A percentile compares a stretch with the other conserved stretches of the same genome.
Conservation (phyloP, 2,797 vertebrate genomes). For the Brachymystax lenok region DNA sequence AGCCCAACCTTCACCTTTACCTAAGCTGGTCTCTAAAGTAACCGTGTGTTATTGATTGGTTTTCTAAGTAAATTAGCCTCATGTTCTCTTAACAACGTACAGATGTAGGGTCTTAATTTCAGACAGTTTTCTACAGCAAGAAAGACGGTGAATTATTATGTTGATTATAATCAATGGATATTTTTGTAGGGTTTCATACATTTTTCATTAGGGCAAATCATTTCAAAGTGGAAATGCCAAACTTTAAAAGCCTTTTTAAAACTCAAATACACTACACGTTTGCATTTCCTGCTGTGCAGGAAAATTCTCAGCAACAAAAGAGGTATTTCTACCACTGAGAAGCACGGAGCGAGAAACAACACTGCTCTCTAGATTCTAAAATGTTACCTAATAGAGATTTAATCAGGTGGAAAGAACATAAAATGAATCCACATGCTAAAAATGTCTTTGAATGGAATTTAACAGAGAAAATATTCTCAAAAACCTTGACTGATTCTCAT, state of each 20-base stretch:
- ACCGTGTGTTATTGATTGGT: conserved; percentile 36
- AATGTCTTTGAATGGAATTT: conserved; percentile 26
- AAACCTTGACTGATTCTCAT: neutral
- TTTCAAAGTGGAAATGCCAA: no score
- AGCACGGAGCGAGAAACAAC: conserved; percentile 22
- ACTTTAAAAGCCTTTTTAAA: no score
- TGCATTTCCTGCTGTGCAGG: no score
- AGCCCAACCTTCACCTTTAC: conserved; percentile 27
- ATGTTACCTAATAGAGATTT: conserved; percentile 46
- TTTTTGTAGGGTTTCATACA: no score
- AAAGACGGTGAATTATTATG: no score
- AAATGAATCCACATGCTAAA: conserved; percentile 28
- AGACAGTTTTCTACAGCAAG: no score
- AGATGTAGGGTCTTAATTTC: neutral
- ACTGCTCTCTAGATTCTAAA: conserved; percentile 20
- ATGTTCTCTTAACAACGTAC: conserved; percentile 24
- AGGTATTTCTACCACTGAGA: conserved; percentile 33
- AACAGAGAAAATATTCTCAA: no score
- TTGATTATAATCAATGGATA: no score
- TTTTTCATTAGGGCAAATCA: no score
- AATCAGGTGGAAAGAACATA: conserved; percentile 41
- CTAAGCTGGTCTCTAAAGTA: conserved; percentile 19
- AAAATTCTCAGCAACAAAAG: no score
- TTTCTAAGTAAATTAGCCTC: conserved; percentile 49
- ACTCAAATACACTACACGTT: no score